Evolutionary conservation across 2,113 vertebrate species (phyloP).

Genomic region (Ptilonorhynchus violaceus): DNA sequence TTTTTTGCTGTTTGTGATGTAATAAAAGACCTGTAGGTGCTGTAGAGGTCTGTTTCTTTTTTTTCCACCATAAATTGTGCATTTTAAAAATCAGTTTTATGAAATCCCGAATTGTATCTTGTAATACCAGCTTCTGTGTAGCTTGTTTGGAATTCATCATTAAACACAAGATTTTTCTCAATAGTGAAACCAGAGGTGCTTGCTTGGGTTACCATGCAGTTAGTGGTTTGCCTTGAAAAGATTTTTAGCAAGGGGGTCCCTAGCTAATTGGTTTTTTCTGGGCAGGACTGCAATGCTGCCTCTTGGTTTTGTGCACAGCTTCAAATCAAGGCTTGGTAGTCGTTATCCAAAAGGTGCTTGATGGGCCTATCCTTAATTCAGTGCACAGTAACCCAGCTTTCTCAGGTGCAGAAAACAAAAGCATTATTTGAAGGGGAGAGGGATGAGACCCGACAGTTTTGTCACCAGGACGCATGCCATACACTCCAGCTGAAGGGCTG

Average conservation of each 20-base stretch:
- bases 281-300: accelerated
- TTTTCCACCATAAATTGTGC: accelerated
- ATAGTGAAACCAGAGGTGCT: accelerated
- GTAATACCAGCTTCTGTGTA: accelerated
- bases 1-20: background rate
- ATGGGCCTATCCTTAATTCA: background rate
- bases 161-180: background rate
- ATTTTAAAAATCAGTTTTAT: background rate
- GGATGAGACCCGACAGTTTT: background rate
- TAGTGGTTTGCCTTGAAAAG: too few species aligned
- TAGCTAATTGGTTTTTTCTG: background rate
- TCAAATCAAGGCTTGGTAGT: accelerated
- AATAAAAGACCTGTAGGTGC: background rate
- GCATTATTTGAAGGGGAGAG: too few species aligned
- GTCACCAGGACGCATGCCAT: accelerated
- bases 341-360: accelerated
- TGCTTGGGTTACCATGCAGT: background rate
- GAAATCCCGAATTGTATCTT: accelerated
- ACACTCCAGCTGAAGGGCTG: background rate
- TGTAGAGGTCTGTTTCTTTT: background rate
- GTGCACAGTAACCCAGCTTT: background rate
- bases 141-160: background rate
- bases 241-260: too few species aligned
- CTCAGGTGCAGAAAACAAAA: background rate
- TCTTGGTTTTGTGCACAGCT: accelerated